Conservation (phyloP, 2,797 vertebrate genomes). For the Diglossa cyanea region DNA sequence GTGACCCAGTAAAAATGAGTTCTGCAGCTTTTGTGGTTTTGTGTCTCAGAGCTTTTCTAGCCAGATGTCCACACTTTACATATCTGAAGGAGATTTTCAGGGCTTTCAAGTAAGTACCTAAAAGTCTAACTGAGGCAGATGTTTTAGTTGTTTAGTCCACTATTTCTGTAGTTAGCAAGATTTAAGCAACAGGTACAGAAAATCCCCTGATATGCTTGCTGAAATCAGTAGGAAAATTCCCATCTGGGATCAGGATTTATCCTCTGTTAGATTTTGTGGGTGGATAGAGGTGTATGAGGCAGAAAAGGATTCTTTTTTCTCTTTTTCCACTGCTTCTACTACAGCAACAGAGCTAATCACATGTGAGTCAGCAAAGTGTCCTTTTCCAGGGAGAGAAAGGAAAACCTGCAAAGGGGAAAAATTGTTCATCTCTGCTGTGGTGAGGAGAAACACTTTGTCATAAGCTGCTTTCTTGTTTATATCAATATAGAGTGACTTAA, state of each 20-base stretch:
- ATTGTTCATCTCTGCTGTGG: background rate
- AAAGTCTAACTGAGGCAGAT: background rate
- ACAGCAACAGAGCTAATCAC: background rate
- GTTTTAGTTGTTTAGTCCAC: background rate
- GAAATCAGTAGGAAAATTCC: background rate
- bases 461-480: background rate
- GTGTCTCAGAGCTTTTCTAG: background rate
- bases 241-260: background rate
- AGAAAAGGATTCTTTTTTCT: background rate
- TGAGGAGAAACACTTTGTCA: background rate
- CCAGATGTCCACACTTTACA: background rate
- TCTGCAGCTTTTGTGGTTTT: background rate
- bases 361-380: background rate
- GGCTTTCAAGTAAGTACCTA: background rate
- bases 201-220: background rate
- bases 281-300: background rate
- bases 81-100: background rate
- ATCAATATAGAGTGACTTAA: background rate
- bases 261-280: background rate
- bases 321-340: background rate
- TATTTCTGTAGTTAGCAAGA: background rate
- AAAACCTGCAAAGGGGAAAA: background rate
- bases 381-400: background rate
- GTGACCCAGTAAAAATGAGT: constrained; percentile 1
- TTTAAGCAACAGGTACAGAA: background rate